Conservation (phyloP, 1,140 invertebrate genomes). For the Wasmannia auropunctata region DNA sequence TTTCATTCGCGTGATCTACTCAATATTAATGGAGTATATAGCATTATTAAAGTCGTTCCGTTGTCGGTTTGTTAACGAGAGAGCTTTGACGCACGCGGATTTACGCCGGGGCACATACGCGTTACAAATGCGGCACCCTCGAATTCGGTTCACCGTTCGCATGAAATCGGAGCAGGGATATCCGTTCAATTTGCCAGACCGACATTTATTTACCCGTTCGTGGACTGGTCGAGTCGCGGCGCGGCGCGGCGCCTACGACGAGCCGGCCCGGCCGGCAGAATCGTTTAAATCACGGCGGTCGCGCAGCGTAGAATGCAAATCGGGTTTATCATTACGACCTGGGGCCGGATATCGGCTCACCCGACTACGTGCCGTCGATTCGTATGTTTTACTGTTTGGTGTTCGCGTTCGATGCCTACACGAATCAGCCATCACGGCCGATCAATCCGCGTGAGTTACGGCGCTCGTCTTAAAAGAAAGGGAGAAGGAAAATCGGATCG, state of each 20-base stretch:
- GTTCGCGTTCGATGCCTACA: background rate
- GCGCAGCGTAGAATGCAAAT: slow-evolving; percentile 38
- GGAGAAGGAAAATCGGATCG: background rate
- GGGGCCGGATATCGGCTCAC: slow-evolving; percentile 19
- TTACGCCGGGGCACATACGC: background rate
- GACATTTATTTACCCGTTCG: slow-evolving; percentile 50
- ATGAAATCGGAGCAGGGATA: slow-evolving; percentile 42
- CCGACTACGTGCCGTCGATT: slow-evolving; percentile 9
- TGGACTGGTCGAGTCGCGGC: slow-evolving; percentile 24
- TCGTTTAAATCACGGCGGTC: slow-evolving; percentile 38
- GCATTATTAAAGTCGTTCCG: slow-evolving; percentile 12
- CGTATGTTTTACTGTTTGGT: slow-evolving; percentile 4
- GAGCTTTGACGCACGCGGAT: background rate
- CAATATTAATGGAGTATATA: slow-evolving; percentile 5
- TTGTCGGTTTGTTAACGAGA: slow-evolving; percentile 15
- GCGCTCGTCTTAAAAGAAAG: background rate
- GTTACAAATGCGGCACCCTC: slow-evolving; percentile 20
- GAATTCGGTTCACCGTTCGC: slow-evolving; percentile 34
- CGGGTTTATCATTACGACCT: slow-evolving; percentile 52
- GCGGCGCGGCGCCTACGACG: slow-evolving; percentile 20
- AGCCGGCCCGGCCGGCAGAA: background rate
- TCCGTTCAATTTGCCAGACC: slow-evolving; percentile 45
- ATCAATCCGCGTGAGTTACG: background rate
- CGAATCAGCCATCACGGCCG: background rate
- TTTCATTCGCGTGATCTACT: slow-evolving; percentile 6